Evolutionary conservation across 2,797 vertebrate species (phyloP), one percentile per base, ranked within the genome.

Genomic region (Thaleichthys pacificus): DNA sequence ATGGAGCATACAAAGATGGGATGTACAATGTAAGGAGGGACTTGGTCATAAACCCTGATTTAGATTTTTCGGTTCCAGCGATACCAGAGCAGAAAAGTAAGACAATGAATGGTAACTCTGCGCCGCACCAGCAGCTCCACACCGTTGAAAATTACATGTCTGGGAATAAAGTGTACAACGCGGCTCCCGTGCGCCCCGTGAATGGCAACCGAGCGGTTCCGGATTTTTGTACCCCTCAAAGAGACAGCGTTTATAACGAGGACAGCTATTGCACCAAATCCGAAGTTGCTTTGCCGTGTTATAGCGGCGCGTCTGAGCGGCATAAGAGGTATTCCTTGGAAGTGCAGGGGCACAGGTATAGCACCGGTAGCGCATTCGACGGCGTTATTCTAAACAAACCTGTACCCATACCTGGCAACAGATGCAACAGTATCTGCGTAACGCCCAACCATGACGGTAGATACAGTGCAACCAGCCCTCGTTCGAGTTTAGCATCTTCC

Each of bases 251-350:
- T 69, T 92, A 90, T 72, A 74, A 70, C 1, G 93, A 93, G 75
- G 92, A 93, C 42, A 85, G 90, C 82, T 94, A 92, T 28, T 93
- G 93, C 90, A 92, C 94, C 88, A 93, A 92, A 81, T 95, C 95
- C 61, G 95, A 97, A 74, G 94, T 97, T 89, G 95, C 95, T 51
- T 73, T 96, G 86, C 96, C 96, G 66, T 97, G 96, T 82, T 96
- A 96, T 90, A 91, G 91, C 32, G 94, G 94, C 69, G 89, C 86
- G 22, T 80, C 93, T 11, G 95, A 96, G 71, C 89, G 94, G 81
- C 92, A 93, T 82, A 73, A 93, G 83, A 88, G 95, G 24, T 95
- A 90, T 90, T 94, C 95, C 22, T 86, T 94, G 86, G 95, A 96
- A 88, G 93, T 91, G 80, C 91, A 94, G 89, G 93, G 93, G 72